Conservation (phyloP, 2,797 vertebrate species). For the Synaphobranchus kaupii region DNA sequence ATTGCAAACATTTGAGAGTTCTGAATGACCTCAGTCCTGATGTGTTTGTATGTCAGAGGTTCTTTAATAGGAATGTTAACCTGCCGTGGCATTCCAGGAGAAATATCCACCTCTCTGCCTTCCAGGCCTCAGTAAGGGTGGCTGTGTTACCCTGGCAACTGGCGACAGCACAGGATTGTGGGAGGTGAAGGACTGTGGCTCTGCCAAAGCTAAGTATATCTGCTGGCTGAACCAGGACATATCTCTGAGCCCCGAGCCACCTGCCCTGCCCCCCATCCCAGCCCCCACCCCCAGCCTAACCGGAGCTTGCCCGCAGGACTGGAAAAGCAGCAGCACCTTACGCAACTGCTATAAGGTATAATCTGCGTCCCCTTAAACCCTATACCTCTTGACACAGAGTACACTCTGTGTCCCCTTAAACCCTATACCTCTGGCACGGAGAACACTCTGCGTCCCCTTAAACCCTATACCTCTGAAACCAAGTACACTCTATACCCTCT, state of each 20-base stretch:
- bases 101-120: not conserved
- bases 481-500: not conserved
- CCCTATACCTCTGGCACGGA: not conserved
- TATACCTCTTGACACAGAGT: constrained; percentile 46
- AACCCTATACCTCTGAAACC: too few relatives aligned
- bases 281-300: constrained; percentile 82
- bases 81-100: not conserved
- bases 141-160: constrained; percentile 88
- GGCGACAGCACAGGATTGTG: constrained; percentile 87
- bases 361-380: not conserved
- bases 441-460: too few relatives aligned
- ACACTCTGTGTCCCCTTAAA: not conserved
- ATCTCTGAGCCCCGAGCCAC: constrained; percentile 77
- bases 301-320: constrained; percentile 81
- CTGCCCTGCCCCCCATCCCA: constrained; percentile 63
- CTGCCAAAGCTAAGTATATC: constrained; percentile 87
- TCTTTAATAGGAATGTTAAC: not conserved
- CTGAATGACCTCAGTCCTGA: too few relatives aligned
- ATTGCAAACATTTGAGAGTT: too few relatives aligned
- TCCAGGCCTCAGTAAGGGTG: constrained; percentile 75
- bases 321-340: constrained; percentile 82
- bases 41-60: too few relatives aligned
- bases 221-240: constrained; percentile 87
- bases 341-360: constrained; percentile 90
- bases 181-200: constrained; percentile 89